Conservation (phyloP, 2,797 vertebrate species). For the Pangasius djambal region DNA sequence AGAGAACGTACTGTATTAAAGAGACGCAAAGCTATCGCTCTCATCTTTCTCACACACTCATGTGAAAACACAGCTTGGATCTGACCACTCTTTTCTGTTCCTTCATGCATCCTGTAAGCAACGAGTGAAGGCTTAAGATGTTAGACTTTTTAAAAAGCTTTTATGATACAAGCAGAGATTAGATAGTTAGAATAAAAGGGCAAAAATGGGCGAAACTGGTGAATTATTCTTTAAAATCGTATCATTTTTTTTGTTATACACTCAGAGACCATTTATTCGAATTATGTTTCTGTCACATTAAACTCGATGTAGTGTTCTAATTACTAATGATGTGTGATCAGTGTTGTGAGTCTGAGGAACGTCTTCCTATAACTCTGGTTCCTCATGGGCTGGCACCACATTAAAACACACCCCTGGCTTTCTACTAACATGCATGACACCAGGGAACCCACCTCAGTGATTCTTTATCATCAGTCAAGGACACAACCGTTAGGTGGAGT, state of each 20-base stretch:
- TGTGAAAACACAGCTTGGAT: constrained; percentile 4
- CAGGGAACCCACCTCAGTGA: constrained; percentile 60
- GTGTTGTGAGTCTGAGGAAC: background rate
- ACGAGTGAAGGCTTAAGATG: background rate
- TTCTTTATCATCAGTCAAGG: constrained; percentile 48
- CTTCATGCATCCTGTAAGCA: constrained; percentile 31
- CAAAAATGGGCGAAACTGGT: background rate
- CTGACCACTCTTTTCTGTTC: constrained; percentile 41
- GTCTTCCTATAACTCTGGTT: constrained; percentile 40
- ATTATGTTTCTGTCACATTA: constrained; percentile 28
- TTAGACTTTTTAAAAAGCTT: constrained; percentile 20
- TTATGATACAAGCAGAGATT: background rate
- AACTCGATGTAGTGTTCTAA: constrained; percentile 3
- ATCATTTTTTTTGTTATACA: constrained; percentile 2
- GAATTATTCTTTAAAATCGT: background rate
- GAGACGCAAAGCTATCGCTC: constrained; percentile 62
- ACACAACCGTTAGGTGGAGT: constrained; percentile 40
- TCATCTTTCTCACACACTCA: constrained; percentile 34
- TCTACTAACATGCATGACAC: constrained; percentile 73
- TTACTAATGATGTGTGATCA: background rate
- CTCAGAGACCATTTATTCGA: constrained; percentile 68
- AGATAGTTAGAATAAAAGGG: background rate
- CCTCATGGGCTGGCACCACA: constrained; percentile 47
- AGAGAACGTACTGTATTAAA: constrained; percentile 67
- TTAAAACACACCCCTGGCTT: constrained; percentile 64